Base-by-base conservation (phyloP, 2,797 vertebrate genomes). In the Holocentrus rufus region DNA sequence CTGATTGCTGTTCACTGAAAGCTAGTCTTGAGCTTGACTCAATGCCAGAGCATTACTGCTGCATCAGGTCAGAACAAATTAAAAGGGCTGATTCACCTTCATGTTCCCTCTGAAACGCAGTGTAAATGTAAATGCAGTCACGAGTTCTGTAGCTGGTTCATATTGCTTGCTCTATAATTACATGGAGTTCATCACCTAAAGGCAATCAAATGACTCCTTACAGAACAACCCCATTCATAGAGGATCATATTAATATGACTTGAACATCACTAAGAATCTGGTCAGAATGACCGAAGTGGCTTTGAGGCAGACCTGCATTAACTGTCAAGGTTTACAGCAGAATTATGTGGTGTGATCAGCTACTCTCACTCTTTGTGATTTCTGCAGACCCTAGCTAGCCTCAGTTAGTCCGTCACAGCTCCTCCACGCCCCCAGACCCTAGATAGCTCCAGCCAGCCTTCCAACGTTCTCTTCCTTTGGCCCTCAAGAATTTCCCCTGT, bases 391-490 rank as follows among this genome's bases (percentile, higher is more conserved):
- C 10, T 3, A 59, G 34, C 44, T 58, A 39, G 58, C 56, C 72
- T 62, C 79, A 65, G 30, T 25, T 25, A 36, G 49, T 5, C 34
- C 31, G 55, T 66, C 64, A 66, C 27, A 67, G 53, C 23, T 44
- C 15, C 36, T 46, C 14, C 30, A 30, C 50, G 6, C 14, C 50
- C 62, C 65, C 52, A 57, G 65, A 39, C 42, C 65, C 11, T 23
- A 56, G 54, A 36, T 42, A 66, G 23, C 58, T 55, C 4, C 44
- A 56, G 65, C 74, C 68, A 72, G 75, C 81, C 79, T 79, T 85
- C 78, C 82, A 65, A 77, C 71, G 46, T 47, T 71, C 65, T 73
- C 77, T 78, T 86, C 75, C 71, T 70, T 76, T 85, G 81, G 84
- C 47, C 72, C 66, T 75, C 6, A 7, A 20, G 5, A 68, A 76